These are phyloP conservation scores for Glaucomys volans DNA, from an alignment of 2,113 vertebrate genomes.

Conservation along the genomic window DNA sequence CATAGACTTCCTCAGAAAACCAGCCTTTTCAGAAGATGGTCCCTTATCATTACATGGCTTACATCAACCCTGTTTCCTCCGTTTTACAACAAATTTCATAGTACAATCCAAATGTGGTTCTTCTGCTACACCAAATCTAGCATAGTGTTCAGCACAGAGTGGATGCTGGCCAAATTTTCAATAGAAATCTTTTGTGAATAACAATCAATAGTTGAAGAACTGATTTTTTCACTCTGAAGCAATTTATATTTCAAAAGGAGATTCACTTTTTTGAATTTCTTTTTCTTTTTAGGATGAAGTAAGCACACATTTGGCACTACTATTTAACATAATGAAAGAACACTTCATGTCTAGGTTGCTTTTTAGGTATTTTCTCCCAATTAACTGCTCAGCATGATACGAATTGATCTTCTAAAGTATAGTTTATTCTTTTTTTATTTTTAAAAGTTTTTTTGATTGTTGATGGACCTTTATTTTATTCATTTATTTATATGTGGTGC, in stretches of 20 bases:
- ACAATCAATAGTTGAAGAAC: not conserved
- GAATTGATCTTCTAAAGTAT: slow-evolving; percentile 34
- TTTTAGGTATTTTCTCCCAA: slow-evolving; percentile 50
- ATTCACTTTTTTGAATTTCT: not conserved
- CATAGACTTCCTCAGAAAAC: not conserved
- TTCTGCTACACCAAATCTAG: not conserved
- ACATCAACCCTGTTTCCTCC: not conserved
- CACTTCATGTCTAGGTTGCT: not conserved
- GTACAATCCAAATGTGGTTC: not conserved
- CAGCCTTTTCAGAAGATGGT: not conserved
- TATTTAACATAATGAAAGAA: slow-evolving; percentile 13
- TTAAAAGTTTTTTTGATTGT: no score
- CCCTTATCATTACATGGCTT: not conserved
- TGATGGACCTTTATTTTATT: no score
- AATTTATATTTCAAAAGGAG: slow-evolving; percentile 27
- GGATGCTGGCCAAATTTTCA: not conserved
- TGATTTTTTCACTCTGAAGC: not conserved
- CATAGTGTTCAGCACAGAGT: not conserved
- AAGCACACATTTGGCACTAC: not conserved
- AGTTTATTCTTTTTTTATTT: no score
- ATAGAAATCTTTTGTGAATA: not conserved
- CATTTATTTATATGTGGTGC: no score
- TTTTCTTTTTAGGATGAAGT: not conserved
- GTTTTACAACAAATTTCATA: not conserved
- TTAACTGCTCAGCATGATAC: not conserved